Evolutionary conservation across 2,113 vertebrate species (phyloP), one percentile per base, ranked within the genome.

Genomic region (Albula goreensis): DNA sequence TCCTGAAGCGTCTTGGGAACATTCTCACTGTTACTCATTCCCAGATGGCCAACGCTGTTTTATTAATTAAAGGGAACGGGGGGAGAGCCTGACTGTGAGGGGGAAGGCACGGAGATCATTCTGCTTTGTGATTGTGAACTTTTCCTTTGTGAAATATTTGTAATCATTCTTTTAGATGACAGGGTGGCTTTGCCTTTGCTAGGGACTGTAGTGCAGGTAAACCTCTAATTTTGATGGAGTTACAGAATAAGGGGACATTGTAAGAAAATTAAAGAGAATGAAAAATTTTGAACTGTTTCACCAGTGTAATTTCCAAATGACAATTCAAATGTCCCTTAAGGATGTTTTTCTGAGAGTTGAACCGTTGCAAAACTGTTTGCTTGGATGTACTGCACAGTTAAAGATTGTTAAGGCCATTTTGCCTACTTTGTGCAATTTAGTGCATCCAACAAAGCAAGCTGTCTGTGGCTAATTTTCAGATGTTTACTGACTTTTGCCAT

Each of bases 31-130:
- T 91, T 90, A 90, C 86, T 92, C 90, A 92, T 88, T 93, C 91
- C 93, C 94, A 95, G 93, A 95, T 94, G 93, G 93, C 92, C 88
- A 8, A 84, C 81, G n/a, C 87, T 49, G 84, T 87, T 94, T 94
- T 87, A 93, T 93, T 94, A 94, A 95, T 95, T 93, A 93, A 93
- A 89, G 88, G 86, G 85, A 17, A 88, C 88, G 56, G 81, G 87
- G 88, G 79, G 70, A 87, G 82, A 88, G 84, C 85, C 91, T 89
- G 88, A 88, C 79, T 60, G 89, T 91, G 90, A 85, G 88, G 49
- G 31, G 49, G 25, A 10, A 94, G 89, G 85, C 91, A 92, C 90
- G 92, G 88, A 83, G 92, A 91, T 89, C 90, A 94, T 95, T 94
- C 93, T 89, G 90, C 87, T 90, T n/a, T 0, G 11, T 92, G 90